These are phyloP conservation scores for Eucera pruinosa DNA, from an alignment of 2,888 invertebrate species.

Conservation along the genomic window DNA sequence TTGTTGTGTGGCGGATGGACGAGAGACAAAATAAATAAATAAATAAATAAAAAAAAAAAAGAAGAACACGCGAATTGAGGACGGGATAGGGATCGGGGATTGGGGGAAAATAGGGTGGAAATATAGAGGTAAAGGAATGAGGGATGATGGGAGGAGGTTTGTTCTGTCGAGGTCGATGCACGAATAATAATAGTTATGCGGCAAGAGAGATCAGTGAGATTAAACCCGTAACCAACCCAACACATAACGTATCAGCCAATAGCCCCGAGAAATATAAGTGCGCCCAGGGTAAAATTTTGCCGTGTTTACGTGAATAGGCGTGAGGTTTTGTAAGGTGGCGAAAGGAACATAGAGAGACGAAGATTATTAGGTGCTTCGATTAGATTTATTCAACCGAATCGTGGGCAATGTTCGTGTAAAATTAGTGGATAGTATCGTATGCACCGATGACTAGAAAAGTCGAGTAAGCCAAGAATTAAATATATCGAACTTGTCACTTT, in stretches of 20 bases:
- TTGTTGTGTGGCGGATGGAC: not conserved
- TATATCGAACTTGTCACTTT: no score
- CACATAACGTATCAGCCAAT: slow-evolving; percentile 82
- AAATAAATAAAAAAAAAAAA: no score
- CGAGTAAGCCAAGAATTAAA: no score
- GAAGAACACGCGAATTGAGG: not conserved
- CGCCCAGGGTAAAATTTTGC: slow-evolving; percentile 78
- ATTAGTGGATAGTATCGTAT: no score
- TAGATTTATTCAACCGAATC: no score
- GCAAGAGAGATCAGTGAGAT: slow-evolving; percentile 69
- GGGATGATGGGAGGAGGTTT: no score
- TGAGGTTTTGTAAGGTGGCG: slow-evolving; percentile 40
- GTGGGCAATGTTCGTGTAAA: no score
- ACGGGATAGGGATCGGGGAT: not conserved
- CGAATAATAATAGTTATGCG: slow-evolving; percentile 50
- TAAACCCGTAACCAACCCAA: slow-evolving; percentile 83
- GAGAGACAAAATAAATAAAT: slow-evolving; percentile 9
- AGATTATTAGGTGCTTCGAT: no score
- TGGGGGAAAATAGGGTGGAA: not conserved
- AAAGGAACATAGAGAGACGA: slow-evolving; percentile 46
- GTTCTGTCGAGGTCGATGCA: slow-evolving; percentile 37
- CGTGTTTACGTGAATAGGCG: slow-evolving; percentile 68
- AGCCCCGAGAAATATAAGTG: slow-evolving; percentile 77
- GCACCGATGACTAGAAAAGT: no score
- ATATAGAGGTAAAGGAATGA: not conserved